These are phyloP conservation scores for Mythimna lalbum DNA, from an alignment of 2,888 invertebrate genomes.

Conservation along the genomic window DNA sequence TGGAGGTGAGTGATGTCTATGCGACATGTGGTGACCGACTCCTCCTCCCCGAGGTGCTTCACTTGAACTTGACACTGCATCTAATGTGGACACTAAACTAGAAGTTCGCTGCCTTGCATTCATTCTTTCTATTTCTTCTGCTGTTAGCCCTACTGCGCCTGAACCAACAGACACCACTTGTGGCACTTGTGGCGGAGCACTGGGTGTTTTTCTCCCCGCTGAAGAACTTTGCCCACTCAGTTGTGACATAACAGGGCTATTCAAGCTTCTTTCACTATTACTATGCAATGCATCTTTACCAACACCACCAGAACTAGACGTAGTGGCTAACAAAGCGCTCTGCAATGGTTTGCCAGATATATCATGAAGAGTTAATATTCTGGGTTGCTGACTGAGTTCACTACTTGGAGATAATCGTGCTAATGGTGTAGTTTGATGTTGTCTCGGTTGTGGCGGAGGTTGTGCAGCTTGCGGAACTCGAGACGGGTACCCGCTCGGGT, in stretches of 20 bases:
- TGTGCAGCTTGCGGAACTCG: slow-evolving; percentile 93
- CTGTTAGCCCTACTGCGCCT: slow-evolving; percentile 95
- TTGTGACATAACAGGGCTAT: slow-evolving; percentile 98
- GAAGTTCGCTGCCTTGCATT: slow-evolving; percentile 97
- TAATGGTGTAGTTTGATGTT: slow-evolving; percentile 97
- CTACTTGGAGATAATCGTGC: slow-evolving; percentile 97
- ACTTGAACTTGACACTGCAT: slow-evolving; percentile 98
- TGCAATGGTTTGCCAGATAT: slow-evolving; percentile 98
- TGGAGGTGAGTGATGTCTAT: slow-evolving; percentile 94
- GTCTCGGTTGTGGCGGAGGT: slow-evolving; percentile 92
- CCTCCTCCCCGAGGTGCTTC: slow-evolving; percentile 94
- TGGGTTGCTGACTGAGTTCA: slow-evolving; percentile 97
- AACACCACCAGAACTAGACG: slow-evolving; percentile 96
- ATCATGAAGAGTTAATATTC: slow-evolving; percentile 97
- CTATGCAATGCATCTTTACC: slow-evolving; percentile 97
- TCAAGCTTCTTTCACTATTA: slow-evolving; percentile 97
- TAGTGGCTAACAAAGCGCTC: slow-evolving; percentile 96
- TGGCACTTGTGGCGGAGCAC: slow-evolving; percentile 92
- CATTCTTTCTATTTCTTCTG: slow-evolving; percentile 97
- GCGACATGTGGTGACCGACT: slow-evolving; percentile 92
- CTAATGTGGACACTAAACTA: slow-evolving; percentile 97
- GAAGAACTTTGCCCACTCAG: slow-evolving; percentile 96
- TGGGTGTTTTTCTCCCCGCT: slow-evolving; percentile 94
- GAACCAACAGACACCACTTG: slow-evolving; percentile 92
- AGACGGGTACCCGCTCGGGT: slow-evolving; percentile 94